Percentiles rank a stretch among this genome's conserved stretches.
Evolutionary conservation across 2,797 vertebrate genomes (phyloP).

Genomic region (Coendou prehensilis): DNA sequence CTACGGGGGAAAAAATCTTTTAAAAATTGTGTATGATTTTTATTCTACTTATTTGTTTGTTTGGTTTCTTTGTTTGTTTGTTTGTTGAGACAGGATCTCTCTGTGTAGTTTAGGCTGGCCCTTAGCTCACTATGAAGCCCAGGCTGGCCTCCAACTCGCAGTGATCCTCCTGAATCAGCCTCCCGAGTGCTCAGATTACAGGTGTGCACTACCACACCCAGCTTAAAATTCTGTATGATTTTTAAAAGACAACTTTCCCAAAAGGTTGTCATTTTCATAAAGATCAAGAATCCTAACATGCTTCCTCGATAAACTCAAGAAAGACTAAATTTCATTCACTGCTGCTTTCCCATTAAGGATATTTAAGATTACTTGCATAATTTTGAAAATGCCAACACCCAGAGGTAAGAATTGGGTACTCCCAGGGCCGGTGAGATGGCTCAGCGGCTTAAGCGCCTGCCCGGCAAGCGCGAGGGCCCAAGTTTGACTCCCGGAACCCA

Average conservation of each 20-base stretch:
- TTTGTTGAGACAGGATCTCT: neutral
- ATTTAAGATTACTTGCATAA: neutral
- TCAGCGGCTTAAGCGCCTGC: no score
- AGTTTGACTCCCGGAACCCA: no score
- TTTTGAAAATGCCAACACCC: neutral
- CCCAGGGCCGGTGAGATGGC: no score
- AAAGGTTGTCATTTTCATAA: conserved; percentile 44
- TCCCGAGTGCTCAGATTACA: neutral
- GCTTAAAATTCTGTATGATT: neutral
- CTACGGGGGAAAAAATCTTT: neutral
- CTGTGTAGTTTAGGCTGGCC: neutral
- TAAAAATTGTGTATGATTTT: neutral
- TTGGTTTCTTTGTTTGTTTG: neutral
- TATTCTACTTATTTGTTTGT: neutral
- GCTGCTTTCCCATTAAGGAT: neutral
- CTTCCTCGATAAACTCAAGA: conserved; percentile 18
- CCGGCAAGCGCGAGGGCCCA: no score
- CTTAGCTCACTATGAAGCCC: neutral
- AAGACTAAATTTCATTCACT: neutral
- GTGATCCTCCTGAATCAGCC: neutral
- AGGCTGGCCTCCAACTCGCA: neutral
- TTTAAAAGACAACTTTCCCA: conserved; percentile 10
- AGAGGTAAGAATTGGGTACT: neutral
- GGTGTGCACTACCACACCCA: neutral
- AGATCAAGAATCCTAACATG: conserved; percentile 41